Evolutionary conservation across 2,888 invertebrate genomes (phyloP).

Genomic region (Smittia aterrima): DNA sequence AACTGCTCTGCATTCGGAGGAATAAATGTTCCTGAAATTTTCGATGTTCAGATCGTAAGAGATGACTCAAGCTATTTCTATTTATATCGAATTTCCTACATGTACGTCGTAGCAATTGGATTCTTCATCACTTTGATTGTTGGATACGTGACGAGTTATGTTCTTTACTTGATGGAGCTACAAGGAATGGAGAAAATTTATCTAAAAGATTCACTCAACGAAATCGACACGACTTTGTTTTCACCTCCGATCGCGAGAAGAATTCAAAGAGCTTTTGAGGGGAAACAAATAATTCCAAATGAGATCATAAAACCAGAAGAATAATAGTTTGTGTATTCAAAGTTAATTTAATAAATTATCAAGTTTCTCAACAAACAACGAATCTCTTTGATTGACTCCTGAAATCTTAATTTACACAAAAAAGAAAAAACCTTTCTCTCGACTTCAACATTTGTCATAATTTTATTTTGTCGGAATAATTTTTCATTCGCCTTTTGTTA

Average conservation of each 20-base stretch:
- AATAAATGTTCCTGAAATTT: conserved; percentile 19
- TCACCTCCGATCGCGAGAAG: conserved; percentile 57
- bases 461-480: too few relatives aligned
- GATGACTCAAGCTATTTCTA: conserved; percentile 58
- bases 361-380: too few relatives aligned
- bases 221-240: conserved; percentile 60
- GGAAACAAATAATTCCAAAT: too few relatives aligned
- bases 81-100: conserved; percentile 69
- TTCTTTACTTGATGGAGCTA: conserved; percentile 50
- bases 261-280: background rate
- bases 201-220: conserved; percentile 48
- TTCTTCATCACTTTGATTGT: conserved; percentile 55
- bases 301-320: too few relatives aligned
- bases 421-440: too few relatives aligned
- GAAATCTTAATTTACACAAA: too few relatives aligned
- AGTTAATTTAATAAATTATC: too few relatives aligned
- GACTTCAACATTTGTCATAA: too few relatives aligned
- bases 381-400: too few relatives aligned
- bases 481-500: too few relatives aligned
- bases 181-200: conserved; percentile 49
- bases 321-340: too few relatives aligned
- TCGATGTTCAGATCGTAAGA: background rate
- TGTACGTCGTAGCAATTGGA: conserved; percentile 67
- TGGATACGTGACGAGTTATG: conserved; percentile 57
- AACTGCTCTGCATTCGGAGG: conserved; percentile 55